Evolutionary conservation across 2,888 invertebrate genomes (phyloP).

Genomic region (Meteorus colon): DNA sequence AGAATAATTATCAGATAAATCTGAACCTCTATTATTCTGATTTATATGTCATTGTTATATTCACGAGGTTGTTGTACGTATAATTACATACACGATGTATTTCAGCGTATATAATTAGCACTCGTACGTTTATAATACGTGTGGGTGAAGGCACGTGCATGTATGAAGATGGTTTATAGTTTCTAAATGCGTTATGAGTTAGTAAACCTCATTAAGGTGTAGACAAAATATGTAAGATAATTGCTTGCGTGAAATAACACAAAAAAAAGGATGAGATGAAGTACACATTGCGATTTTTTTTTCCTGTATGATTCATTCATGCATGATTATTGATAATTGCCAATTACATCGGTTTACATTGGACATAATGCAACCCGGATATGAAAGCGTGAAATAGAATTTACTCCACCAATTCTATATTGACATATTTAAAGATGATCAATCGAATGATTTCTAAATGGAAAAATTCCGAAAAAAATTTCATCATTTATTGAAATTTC

Average conservation of each 20-base stretch:
- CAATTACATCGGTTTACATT: neutral
- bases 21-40: neutral
- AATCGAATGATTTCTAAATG: too few relatives aligned
- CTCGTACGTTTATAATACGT: neutral
- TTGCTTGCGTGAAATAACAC: slow-evolving; percentile 12
- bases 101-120: slow-evolving; percentile 17
- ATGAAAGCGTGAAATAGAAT: too few relatives aligned
- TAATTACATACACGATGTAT: slow-evolving; percentile 27
- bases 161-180: slow-evolving; percentile 14
- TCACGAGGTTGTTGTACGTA: neutral
- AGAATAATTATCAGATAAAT: neutral
- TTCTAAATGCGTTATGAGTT: neutral
- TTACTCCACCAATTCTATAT: too few relatives aligned
- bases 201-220: slow-evolving; percentile 8
- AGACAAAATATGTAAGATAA: slow-evolving; percentile 7
- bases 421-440: too few relatives aligned
- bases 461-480: too few relatives aligned
- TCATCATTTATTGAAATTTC: too few relatives aligned
- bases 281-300: neutral
- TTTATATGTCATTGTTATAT: neutral
- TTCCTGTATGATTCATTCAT: neutral
- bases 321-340: neutral
- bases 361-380: too few relatives aligned
- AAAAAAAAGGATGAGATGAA: neutral
- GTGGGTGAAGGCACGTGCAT: slow-evolving; percentile 27